A percentile compares a stretch with the other conserved stretches of the same genome.
Evolutionary conservation across 2,888 invertebrate genomes (phyloP).

Genomic region (Pterostichus niger): DNA sequence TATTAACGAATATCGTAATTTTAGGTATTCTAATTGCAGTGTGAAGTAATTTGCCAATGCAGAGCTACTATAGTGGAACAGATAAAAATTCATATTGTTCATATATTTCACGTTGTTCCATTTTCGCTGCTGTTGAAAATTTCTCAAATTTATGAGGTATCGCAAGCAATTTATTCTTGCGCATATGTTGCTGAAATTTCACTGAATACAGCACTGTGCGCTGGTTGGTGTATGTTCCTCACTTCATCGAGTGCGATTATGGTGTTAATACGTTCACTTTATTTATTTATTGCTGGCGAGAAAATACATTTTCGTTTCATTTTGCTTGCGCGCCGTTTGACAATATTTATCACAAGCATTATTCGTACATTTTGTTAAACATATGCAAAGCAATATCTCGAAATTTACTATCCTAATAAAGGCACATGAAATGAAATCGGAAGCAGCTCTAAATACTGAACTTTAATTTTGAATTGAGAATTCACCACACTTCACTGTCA

Average conservation of each 20-base stretch:
- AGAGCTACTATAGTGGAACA: no score
- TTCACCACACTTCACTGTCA: no score
- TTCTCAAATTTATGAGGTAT: not conserved
- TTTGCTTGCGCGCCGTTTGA: conserved; percentile 41
- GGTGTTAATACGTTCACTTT: conserved; percentile 36
- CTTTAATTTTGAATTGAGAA: conserved; percentile 6
- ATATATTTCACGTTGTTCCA: not conserved
- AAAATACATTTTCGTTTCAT: conserved; percentile 49
- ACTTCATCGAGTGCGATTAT: conserved; percentile 50
- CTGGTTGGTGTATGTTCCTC: conserved; percentile 15
- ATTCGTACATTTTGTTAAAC: conserved; percentile 29
- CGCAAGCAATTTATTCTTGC: not conserved
- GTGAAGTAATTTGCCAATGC: no score
- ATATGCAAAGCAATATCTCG: conserved; percentile 41
- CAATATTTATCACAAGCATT: conserved; percentile 30
- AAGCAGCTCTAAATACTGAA: not conserved
- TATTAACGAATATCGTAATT: no score
- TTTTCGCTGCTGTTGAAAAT: no score
- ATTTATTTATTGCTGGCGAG: conserved; percentile 40
- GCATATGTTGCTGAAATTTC: not conserved
- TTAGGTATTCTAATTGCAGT: no score
- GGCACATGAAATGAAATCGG: conserved; percentile 15
- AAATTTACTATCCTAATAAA: conserved; percentile 12
- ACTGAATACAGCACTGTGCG: not conserved
- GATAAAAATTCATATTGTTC: no score